Conservation (phyloP, 2,797 vertebrate species). For the Tokudaia muenninki region DNA sequence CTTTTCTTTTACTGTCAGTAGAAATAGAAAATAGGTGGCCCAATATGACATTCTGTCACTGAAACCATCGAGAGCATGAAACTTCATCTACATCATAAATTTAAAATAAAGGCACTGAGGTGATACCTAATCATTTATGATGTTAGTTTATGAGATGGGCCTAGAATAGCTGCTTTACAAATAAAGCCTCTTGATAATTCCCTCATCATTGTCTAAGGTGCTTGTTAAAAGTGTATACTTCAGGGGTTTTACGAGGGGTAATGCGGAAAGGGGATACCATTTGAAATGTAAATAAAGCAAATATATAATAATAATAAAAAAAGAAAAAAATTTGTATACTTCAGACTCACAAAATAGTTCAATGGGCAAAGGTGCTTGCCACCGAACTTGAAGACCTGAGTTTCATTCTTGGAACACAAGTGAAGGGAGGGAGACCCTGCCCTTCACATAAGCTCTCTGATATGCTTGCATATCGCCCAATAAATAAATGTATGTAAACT, state of each 20-base stretch:
- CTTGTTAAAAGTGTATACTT: neutral
- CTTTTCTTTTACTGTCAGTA: slow-evolving; percentile 48
- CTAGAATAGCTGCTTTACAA: slow-evolving; percentile 46
- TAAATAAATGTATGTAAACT: neutral
- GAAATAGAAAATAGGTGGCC: slow-evolving; percentile 58
- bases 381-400: neutral
- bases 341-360: neutral
- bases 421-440: no score
- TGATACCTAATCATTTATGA: neutral
- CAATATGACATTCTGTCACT: slow-evolving; percentile 60
- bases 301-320: no score
- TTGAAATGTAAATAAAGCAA: no score
- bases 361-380: neutral
- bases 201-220: neutral
- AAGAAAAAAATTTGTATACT: no score
- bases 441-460: neutral
- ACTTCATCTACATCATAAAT: slow-evolving; percentile 11
- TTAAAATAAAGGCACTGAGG: slow-evolving; percentile 48
- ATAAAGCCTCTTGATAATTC: neutral
- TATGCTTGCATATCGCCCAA: neutral
- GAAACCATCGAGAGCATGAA: slow-evolving; percentile 4
- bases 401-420: neutral
- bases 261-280: no score
- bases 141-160: neutral
- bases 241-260: no score